Conservation (phyloP, 2,113 vertebrate species). For the Microcebus jonahi region DNA sequence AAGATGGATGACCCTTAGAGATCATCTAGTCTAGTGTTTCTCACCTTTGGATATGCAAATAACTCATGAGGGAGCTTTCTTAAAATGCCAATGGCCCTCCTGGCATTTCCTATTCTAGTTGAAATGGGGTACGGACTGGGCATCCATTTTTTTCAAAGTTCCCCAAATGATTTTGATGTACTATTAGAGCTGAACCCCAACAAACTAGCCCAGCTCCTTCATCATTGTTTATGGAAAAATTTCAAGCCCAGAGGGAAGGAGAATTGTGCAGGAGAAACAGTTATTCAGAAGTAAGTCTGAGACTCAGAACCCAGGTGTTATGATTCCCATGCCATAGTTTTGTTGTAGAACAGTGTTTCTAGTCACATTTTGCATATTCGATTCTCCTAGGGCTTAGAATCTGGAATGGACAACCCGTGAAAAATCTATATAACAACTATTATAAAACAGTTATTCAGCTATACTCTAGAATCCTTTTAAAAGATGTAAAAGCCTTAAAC, state of each 20-base stretch:
- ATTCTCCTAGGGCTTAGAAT: background rate
- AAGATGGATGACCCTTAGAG: background rate
- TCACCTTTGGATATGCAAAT: background rate
- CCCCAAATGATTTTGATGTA: background rate
- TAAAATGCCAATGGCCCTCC: background rate
- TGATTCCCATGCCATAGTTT: background rate
- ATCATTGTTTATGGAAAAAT: background rate
- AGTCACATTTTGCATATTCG: background rate
- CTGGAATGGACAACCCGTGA: background rate
- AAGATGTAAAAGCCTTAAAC: slow-evolving; percentile 8
- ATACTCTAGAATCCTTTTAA: background rate
- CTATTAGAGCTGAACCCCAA: background rate
- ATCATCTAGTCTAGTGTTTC: background rate
- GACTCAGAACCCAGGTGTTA: background rate
- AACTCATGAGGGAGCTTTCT: background rate
- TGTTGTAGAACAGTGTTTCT: slow-evolving; percentile 18
- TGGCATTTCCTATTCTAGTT: background rate
- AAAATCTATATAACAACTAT: background rate
- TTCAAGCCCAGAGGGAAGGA: background rate
- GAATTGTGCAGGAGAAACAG: background rate
- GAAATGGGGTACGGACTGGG: background rate
- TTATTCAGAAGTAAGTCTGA: background rate
- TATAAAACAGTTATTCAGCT: background rate
- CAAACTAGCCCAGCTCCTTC: background rate
- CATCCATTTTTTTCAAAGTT: background rate